Evolutionary conservation across 2,113 vertebrate species (phyloP).

Genomic region (Columbina picui): DNA sequence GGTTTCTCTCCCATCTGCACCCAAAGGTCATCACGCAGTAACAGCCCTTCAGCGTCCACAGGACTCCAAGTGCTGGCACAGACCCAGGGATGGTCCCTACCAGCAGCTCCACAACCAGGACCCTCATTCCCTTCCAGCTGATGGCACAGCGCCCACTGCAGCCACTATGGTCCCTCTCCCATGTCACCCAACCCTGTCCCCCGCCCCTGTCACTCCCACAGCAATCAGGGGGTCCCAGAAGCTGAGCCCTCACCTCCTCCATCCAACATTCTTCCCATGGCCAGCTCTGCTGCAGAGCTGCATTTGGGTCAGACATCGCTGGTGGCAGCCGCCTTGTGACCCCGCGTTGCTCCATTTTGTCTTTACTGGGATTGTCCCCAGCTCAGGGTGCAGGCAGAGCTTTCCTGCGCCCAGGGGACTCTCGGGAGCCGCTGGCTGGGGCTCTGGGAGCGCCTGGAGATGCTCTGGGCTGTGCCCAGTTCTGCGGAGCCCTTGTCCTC

Average conservation of each 20-base stretch:
- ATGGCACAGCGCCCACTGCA: neutral
- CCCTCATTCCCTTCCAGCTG: neutral
- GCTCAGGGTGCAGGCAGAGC: neutral
- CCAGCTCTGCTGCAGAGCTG: accelerated
- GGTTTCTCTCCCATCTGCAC: neutral
- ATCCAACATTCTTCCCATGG: neutral
- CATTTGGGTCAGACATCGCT: accelerated
- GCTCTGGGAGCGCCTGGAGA: neutral
- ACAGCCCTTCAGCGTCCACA: accelerated
- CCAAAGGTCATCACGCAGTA: neutral
- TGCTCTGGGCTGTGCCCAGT: neutral
- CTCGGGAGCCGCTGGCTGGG: accelerated
- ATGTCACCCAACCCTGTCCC: accelerated
- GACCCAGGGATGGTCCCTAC: neutral
- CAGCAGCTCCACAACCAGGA: neutral
- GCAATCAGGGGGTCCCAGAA: accelerated
- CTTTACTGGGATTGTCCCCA: neutral
- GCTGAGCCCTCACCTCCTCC: neutral
- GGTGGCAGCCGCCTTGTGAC: neutral
- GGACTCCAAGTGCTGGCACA: accelerated
- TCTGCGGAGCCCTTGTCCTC: neutral
- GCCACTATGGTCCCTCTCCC: accelerated
- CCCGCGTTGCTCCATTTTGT: accelerated
- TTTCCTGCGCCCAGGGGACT: accelerated
- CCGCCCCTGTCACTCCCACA: neutral